Base-by-base conservation (phyloP, 2,113 vertebrate genomes). In the Cacatua alba region DNA sequence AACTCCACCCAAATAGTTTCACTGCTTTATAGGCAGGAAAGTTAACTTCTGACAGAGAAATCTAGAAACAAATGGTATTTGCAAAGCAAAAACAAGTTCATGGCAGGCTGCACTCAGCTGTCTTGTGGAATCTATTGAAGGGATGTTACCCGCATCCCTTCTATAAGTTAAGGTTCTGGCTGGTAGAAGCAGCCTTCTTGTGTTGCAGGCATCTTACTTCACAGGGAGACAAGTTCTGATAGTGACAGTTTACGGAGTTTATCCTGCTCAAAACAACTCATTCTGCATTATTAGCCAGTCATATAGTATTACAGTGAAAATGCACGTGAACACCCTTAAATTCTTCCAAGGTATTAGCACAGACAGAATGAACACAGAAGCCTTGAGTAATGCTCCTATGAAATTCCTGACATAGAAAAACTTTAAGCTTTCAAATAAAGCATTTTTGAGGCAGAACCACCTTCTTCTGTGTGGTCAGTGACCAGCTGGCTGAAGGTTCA, bases 281-380 rank as follows among this genome's bases (percentile, higher is more conserved):
- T 18, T 82, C 60, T 78, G 43, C 48, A 63, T 19, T 17, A 1
- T 72, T 82, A 90, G 48, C 20, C 23, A 46, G 33, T 68, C 55
- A 79, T 82, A 82, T 25, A 92, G 25, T 49, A 69, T 49, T 59
- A 80, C 0, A 5, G 26, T 13, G 9, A 92, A 84, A 96, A 76
- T 57, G 64, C 95, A 68, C 92, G 79, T 26, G 48, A 93, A 88
- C 57, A 93, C 71, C 63, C 70, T 77, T 57, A 80, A 88, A 88
- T 88, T 94, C 91, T 92, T 94, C 43, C 53, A 81, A 77, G 77
- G 91, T 69, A 94, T 93, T 95, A 96, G 63, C n/a, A 88, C 41
- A 77, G 63, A 85, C 49, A 93, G 92, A 90, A 82, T 3, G 67
- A 95, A 94, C 86, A 93, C 83, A 94, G 82, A 29, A 93, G 64